These are phyloP conservation scores for Ceriagrion tenellum DNA, from an alignment of 2,888 invertebrate genomes.

Conservation along the genomic window DNA sequence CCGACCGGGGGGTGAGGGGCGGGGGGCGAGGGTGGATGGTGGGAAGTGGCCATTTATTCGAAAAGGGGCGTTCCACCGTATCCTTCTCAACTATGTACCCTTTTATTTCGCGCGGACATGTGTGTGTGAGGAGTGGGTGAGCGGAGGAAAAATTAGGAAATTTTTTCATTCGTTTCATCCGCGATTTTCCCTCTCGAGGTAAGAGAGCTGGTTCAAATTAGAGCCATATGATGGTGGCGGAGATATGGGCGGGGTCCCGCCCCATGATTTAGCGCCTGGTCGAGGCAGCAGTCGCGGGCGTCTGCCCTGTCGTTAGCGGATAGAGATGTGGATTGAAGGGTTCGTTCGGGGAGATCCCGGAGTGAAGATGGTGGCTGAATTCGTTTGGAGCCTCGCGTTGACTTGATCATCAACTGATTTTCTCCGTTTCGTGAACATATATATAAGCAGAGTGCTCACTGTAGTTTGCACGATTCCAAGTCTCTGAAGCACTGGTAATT, in stretches of 20 bases:
- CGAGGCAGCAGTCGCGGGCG: too few relatives aligned
- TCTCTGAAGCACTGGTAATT: neutral
- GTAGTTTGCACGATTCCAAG: neutral
- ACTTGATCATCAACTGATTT: constrained; percentile 42
- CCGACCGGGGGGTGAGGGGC: neutral
- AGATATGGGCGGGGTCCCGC: too few relatives aligned
- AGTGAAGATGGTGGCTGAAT: neutral
- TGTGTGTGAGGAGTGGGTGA: too few relatives aligned
- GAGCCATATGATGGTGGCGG: too few relatives aligned
- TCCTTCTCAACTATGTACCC: too few relatives aligned
- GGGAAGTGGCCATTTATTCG: neutral
- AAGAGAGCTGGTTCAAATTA: too few relatives aligned
- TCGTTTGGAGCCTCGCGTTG: neutral
- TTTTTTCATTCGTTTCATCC: too few relatives aligned
- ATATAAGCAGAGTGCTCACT: neutral
- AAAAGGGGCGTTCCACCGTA: neutral
- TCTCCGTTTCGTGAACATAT: neutral
- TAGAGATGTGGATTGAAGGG: neutral
- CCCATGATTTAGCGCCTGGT: too few relatives aligned
- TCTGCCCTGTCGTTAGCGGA: neutral
- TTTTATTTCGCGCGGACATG: too few relatives aligned
- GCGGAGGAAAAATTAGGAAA: too few relatives aligned
- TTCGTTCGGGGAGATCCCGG: neutral
- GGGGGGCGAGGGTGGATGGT: too few relatives aligned
- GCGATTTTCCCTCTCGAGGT: too few relatives aligned